Evolutionary conservation across 1,140 invertebrate genomes (phyloP), one percentile per base, ranked within the genome.

Genomic region (Zaprionus taronus): DNA sequence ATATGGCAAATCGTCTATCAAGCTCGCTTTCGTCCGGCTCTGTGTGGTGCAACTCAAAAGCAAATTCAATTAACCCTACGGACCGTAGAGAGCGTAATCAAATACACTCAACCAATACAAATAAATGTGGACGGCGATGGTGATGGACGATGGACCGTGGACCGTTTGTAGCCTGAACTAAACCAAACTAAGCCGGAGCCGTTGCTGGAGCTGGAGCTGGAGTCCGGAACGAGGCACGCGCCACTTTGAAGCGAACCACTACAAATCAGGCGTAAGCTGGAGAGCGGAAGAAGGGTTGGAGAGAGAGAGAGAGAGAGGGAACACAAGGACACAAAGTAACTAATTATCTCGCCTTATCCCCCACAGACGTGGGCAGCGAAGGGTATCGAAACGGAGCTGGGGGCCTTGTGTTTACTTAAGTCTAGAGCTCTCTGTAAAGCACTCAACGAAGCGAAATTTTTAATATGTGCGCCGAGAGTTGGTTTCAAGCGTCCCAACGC

Each of bases 11-110:
- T 61, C 58, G 44, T 51, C 60, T 51, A 71, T 63, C 72, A 56
- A 69, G 14, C 49, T 63, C 24, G 47, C 41, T 15, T 9, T 57
- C 14, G 28, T 56, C 20, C 41, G 36, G 51, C 61, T 20, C 44
- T 58, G 58, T 55, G 66, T 66, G 57, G 62, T 60, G 81, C 76
- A 74, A 80, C 83, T 89, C 64, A 61, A 87, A 81, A 83, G 80
- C 81, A 87, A 87, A 89, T 87, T 87, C 83, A 87, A 87, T 87
- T 87, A 89, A 87, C 83, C 83, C 84, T 89, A 83, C 83, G 86
- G 83, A 83, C 71, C 84, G 78, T 87, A 84, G 84, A 86, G 83
- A 87, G 83, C 77, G 72, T 86, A 87, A 86, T 85, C 83, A 87
- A 87, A 87, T 89, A 87, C 81, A 87, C 83, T 87, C 83, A 89